Evolutionary conservation across 2,113 vertebrate genomes (phyloP), one percentile per base, ranked within the genome.

Genomic region (Carlito syrichta): DNA sequence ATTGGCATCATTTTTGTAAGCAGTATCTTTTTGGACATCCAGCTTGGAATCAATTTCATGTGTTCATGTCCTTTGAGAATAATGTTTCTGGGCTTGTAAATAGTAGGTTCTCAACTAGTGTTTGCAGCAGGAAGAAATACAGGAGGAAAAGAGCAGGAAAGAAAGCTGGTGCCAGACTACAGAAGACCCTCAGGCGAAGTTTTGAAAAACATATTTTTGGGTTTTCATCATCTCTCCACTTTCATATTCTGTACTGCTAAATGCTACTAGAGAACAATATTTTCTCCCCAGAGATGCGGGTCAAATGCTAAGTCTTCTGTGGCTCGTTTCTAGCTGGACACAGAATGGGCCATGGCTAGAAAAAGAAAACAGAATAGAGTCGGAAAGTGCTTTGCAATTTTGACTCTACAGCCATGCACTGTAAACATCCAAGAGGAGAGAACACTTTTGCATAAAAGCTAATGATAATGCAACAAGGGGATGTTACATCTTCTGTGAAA

Each of bases 341-440:
- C 58, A 63, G 91, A 85, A 54, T 1, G 11, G 25, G 54, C 63
- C 9, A 6, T 60, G 6, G 20, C 35, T 23, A 14, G 52, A 62
- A 52, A 81, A 40, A 35, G 32, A 20, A 45, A 58, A 17, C 30
- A 81, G 5, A 45, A 17, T 8, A 3, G 14, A 35, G 14, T 43
- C 76, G 20, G 20, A 60, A 23, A 10, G 35, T 14, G 3, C 25
- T 35, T 32, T 2, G 3, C 35, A 8, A 11, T 38, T 30, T 66
- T 9, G 45, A 35, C 45, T 58, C 63, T 5, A 0, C 10, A 54
- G 86, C 13, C 30, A 2, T 73, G 56, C 3, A 0, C 12, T 10
- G 6, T n/a, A 4, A 43, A 32, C 1, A 35, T 16, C 16, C 16
- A 40, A 23, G 48, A 30, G 35, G 22, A 50, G 58, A 52, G 48